A percentile compares a stretch with the other conserved stretches of the same genome.
Conservation (phyloP, 30 jellyfish, hydroid and myxozoan species). For the Aurelia sp. region DNA sequence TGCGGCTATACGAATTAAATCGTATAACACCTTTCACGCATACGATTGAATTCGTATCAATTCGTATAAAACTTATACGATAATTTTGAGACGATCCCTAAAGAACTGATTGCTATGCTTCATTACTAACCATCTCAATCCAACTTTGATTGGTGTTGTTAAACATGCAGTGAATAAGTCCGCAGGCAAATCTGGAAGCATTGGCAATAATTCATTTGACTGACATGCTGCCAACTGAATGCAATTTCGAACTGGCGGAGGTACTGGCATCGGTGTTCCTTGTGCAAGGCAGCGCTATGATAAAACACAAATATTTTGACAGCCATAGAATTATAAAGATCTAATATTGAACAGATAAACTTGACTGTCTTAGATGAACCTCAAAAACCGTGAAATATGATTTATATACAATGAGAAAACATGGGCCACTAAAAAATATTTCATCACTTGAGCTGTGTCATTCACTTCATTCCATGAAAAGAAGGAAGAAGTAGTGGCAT, state of each 20-base stretch:
- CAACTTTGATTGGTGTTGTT: constrained; percentile 98
- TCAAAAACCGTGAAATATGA: no score
- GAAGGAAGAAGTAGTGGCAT: no score
- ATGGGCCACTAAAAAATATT: no score
- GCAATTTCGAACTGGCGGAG: constrained; percentile 91
- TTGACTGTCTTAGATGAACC: neutral
- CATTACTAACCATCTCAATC: constrained; percentile 77
- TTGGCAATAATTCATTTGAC: constrained; percentile 89
- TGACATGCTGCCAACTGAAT: constrained; percentile 95
- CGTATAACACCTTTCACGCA: no score
- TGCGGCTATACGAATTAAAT: no score
- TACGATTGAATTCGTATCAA: no score
- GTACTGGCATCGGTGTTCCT: constrained; percentile 82
- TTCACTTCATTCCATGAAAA: no score
- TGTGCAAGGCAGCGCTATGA: constrained; percentile 74
- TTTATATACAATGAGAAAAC: no score
- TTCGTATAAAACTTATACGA: no score
- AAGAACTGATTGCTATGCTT: neutral
- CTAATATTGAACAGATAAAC: neutral
- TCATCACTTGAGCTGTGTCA: no score
- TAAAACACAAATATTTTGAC: neutral
- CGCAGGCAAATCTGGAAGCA: constrained; percentile 94
- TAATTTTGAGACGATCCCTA: no score
- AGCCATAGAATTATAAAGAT: no score
- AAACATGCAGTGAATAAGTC: constrained; percentile 94